phyloP scores from a whole-genome alignment of 1,140 invertebrate species.

The Tyrophagus putrescentiae region DNA sequence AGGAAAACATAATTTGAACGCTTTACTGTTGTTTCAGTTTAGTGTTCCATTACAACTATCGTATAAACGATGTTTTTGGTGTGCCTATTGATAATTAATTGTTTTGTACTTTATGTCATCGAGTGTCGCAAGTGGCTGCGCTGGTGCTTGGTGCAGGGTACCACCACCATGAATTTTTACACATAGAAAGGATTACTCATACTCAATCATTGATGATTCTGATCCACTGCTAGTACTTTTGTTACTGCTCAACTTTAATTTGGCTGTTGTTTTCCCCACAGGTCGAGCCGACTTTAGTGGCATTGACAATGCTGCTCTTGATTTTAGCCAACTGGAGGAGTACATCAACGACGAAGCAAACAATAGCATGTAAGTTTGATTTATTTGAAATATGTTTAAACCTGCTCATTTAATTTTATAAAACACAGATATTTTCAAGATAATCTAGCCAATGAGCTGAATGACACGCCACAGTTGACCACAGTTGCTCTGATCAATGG shows the following conservation, averaged over 20 bases:
- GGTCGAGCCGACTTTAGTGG: slow-evolving; percentile 54
- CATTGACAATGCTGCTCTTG: slow-evolving; percentile 58
- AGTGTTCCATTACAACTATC: too few relatives aligned
- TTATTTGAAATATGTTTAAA: neutral
- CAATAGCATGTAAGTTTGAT: slow-evolving; percentile 31
- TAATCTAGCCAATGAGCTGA: slow-evolving; percentile 16
- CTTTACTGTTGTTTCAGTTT: too few relatives aligned
- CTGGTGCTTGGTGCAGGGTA: too few relatives aligned
- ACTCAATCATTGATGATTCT: neutral
- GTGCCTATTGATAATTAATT: too few relatives aligned
- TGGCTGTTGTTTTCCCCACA: slow-evolving; percentile 25
- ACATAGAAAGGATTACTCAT: neutral
- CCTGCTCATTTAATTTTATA: neutral
- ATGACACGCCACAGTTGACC: neutral
- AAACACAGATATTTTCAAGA: slow-evolving; percentile 28
- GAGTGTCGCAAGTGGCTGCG: too few relatives aligned
- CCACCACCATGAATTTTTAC: too few relatives aligned
- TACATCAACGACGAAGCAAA: slow-evolving; percentile 53
- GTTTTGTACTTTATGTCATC: too few relatives aligned
- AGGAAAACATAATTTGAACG: too few relatives aligned
- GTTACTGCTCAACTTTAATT: neutral
- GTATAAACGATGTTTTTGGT: too few relatives aligned
- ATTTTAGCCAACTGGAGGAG: slow-evolving; percentile 59
- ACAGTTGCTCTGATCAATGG: neutral
- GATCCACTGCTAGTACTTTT: neutral